phyloP scores from a whole-genome alignment of 2,797 vertebrate species.

The Anomalospiza imberbis region DNA sequence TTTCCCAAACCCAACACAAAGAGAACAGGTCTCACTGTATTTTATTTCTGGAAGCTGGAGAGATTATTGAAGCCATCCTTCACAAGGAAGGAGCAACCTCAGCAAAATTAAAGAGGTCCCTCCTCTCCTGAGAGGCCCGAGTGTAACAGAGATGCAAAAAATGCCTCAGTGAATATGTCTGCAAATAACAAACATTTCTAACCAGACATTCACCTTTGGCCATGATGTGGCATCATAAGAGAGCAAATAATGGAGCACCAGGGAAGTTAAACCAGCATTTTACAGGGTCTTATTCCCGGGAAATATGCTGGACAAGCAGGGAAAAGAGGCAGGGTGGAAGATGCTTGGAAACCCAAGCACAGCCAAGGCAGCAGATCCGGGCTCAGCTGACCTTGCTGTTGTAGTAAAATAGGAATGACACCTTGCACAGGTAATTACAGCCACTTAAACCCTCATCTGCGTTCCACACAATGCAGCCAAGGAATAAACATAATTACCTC shows the following conservation, averaged over 20 bases:
- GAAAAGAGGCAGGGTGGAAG: background rate
- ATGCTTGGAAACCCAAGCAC: background rate
- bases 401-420: background rate
- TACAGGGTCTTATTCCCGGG: background rate
- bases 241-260: background rate
- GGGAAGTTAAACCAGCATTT: background rate
- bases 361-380: background rate
- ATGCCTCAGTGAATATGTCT: background rate
- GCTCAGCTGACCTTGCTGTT: background rate
- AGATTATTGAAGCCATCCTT: background rate
- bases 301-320: background rate
- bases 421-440: background rate
- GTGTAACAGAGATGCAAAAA: background rate
- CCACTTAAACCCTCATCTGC: constrained; percentile 42
- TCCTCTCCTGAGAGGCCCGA: background rate
- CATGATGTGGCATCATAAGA: background rate
- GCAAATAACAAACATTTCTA: background rate
- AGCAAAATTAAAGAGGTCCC: background rate
- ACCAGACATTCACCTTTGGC: background rate
- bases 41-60: background rate
- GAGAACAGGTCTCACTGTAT: background rate
- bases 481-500: constrained; percentile 20
- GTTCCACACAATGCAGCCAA: constrained; percentile 6
- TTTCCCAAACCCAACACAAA: background rate
- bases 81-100: background rate